Base-by-base conservation (phyloP, 2,797 vertebrate species). In the Rachycentron canadum region DNA sequence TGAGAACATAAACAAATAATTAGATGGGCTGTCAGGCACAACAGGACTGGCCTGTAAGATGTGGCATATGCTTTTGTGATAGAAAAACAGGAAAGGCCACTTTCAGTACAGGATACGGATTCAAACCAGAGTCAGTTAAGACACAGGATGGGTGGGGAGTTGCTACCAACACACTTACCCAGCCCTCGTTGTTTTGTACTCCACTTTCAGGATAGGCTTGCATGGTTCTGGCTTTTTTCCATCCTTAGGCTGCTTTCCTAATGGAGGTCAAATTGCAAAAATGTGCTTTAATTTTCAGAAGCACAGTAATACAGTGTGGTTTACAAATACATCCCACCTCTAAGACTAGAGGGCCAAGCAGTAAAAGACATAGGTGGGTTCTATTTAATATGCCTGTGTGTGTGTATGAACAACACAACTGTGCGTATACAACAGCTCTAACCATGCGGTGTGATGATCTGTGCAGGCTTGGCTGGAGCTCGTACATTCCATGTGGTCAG, bases 201-300 rank as follows among this genome's bases (percentile, higher is more conserved):
- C 98, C 95, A 99, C 98, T 92, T 99, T 99, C 81, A 99, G 95
- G 79, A 99, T 99, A 85, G 98, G 98, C 94, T 98, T 99, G 94
- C 98, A 99, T 21, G 98, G 97, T 76, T 99, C 98, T 86, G 98
- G 97, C 93, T 99, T 99, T 94, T 98, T 99, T 85, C 97, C 98
- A 94, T 99, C 98, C 89, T 99, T 99, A 72, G 98, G 94, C 87
- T 98, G 97, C 91, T 99, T 99, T 92, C 98, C 98, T 99, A 88
- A 88, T 92, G 87, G 50, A 90, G 81, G 90, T 87, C 43, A 86
- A 53, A 76, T 0, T 28, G 10, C 34, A 68, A 19, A 53, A 28
- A 57, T 26, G 32, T 40, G 55, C 13, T 63, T 60, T 30, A 50
- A 57, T 67, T 47, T 28, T 12, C 30, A 62, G 16, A 62, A 45